Evolutionary conservation across 92 coral and sea anemone genomes (phyloP).

Genomic region (Chrysogorgia sp.): DNA sequence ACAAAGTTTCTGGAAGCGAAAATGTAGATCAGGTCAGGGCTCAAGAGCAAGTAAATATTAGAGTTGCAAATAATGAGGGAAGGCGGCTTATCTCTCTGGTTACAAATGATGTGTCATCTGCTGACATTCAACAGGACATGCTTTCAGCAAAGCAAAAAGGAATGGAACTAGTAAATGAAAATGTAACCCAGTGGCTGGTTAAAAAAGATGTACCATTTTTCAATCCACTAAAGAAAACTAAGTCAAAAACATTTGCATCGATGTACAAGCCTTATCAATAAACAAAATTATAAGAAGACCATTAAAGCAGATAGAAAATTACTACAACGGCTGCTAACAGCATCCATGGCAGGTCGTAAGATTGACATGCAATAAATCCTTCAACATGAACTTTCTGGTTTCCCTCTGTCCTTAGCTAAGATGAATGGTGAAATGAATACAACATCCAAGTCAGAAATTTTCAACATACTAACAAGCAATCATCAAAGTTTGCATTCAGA

Average conservation of each 20-base stretch:
- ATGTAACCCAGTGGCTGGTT: slow-evolving; percentile 4
- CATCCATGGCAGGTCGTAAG: slow-evolving; percentile 32
- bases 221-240: slow-evolving; percentile 20
- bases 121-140: slow-evolving; percentile 31
- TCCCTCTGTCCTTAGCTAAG: slow-evolving; percentile 29
- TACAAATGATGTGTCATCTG: slow-evolving; percentile 24
- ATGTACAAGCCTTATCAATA: neutral
- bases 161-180: neutral
- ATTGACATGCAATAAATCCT: slow-evolving; percentile 30
- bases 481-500: neutral
- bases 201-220: slow-evolving; percentile 32
- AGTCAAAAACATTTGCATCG: slow-evolving; percentile 18
- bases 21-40: neutral
- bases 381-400: slow-evolving; percentile 26
- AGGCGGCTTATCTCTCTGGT: slow-evolving; percentile 15
- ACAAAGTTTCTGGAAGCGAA: neutral
- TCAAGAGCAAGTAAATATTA: neutral
- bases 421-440: slow-evolving; percentile 15
- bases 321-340: slow-evolving; percentile 31
- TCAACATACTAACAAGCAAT: neutral
- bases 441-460: slow-evolving; percentile 21
- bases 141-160: slow-evolving; percentile 3
- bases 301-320: slow-evolving; percentile 35
- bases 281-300: slow-evolving; percentile 11
- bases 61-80: neutral